Evolutionary conservation across 2,888 invertebrate species (phyloP), one percentile per base, ranked within the genome.

Genomic region (Lepidochitona cinerea): DNA sequence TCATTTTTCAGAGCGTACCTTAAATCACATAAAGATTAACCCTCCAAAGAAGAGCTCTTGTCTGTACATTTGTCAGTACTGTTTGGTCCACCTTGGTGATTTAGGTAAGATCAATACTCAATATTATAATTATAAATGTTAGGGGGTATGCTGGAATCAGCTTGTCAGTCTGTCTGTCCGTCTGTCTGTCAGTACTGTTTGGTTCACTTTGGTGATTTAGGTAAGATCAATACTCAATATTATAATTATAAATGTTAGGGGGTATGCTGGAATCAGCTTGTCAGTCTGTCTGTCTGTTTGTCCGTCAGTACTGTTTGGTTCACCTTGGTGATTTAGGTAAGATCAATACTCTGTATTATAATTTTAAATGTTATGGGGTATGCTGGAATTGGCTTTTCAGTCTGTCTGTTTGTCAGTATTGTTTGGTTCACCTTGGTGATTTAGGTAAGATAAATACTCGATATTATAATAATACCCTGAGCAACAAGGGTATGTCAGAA

Each of bases 41-140:
- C 81, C 84, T 7, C 89, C 90, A 0, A 89, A 88, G 81, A 87
- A 85, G 76, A 89, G 94, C 53, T 95, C 95, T 12, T 95, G 95
- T 88, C 93, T 95, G 75, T 96, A 96, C 91, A 94, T 96, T 84
- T 95, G 95, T 89, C 96, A 96, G 88, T 95, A 96, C 91, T 96
- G 96, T 90, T 93, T 96, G 74, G 95, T 96, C 72, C 97, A 96
- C 89, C 93, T 96, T 73, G 97, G 66, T 5, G 33, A 66, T 66
- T 12, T 33, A 53, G 53, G 59, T 54, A 26, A 54, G 59, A 9
- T 12, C 23, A 18, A n/a, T 9, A 52, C 4, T 37, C 36, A 73
- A n/a, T n/a, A 32, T n/a, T 2, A 72, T 32, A 73, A n/a, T 41
- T 32, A 64, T 54, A 33, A 2, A n/a, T n/a, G n/a, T n/a, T n/a